Evolutionary conservation across 2,797 vertebrate species (phyloP).

Genomic region (Simalia tracyae): DNA sequence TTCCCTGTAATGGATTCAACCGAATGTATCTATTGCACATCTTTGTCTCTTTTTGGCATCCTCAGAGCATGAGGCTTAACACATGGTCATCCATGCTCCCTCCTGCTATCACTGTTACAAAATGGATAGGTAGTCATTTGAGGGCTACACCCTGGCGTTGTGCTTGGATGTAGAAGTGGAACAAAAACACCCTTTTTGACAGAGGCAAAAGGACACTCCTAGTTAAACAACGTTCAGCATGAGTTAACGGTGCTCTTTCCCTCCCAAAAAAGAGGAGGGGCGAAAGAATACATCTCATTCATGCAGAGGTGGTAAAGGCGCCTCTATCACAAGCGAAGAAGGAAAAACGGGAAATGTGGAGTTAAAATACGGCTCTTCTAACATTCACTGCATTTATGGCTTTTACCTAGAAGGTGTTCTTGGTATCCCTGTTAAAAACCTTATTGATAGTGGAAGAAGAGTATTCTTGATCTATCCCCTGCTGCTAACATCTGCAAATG

Average conservation of each 20-base stretch:
- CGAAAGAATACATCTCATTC: neutral
- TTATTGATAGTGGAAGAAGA: neutral
- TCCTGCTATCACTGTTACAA: constrained; percentile 8
- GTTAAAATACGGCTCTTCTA: neutral
- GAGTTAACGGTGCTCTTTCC: neutral
- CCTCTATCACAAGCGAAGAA: neutral
- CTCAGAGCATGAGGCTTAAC: constrained; percentile 45
- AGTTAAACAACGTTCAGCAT: neutral
- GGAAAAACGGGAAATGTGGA: neutral
- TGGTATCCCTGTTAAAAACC: neutral
- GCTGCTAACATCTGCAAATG: neutral
- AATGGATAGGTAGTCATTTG: neutral
- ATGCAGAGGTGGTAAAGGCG: neutral
- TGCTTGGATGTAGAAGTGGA: neutral
- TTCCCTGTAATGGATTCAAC: constrained; percentile 68
- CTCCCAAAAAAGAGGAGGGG: neutral
- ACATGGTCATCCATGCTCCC: constrained; percentile 1
- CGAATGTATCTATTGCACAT: constrained; percentile 63
- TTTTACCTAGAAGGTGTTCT: neutral
- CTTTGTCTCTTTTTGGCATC: constrained; percentile 65
- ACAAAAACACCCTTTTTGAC: neutral
- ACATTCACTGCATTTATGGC: neutral
- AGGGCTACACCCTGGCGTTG: neutral
- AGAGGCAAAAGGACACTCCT: neutral
- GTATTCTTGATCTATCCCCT: neutral